A percentile compares a stretch with the other conserved stretches of the same genome.
Conservation (phyloP, 2,797 vertebrate genomes). For the Semaprochilodus insignis region DNA sequence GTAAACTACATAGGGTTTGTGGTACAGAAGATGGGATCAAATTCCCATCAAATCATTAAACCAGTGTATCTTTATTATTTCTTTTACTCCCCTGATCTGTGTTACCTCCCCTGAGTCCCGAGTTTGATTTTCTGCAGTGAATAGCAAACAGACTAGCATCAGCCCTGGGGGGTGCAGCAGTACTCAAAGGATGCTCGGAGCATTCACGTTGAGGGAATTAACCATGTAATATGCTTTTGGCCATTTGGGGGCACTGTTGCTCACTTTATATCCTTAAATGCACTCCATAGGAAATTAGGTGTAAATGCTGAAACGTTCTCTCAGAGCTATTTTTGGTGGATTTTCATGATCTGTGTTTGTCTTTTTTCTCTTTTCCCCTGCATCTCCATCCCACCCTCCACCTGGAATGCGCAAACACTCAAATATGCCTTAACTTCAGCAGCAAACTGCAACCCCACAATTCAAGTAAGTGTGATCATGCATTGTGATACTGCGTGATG, state of each 20-base stretch:
- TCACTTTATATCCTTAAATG: conserved; percentile 53
- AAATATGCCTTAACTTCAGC: not conserved
- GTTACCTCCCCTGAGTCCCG: conserved; percentile 1
- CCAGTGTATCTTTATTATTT: not conserved
- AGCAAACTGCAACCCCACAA: conserved; percentile 35
- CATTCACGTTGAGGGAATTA: not conserved
- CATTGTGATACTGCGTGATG: not conserved
- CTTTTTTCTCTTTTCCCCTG: not conserved
- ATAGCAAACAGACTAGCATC: conserved; percentile 23
- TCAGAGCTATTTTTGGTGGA: conserved; percentile 19
- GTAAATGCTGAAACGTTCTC: not conserved
- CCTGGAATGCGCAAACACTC: conserved; percentile 13
- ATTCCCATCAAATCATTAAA: not conserved
- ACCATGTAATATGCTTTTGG: not conserved
- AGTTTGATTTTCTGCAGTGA: conserved; percentile 8
- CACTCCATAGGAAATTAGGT: not conserved
- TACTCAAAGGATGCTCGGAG: conserved; percentile 1
- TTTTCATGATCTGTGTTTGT: conserved; percentile 48
- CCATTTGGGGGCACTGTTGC: conserved; percentile 75
- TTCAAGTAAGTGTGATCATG: conserved; percentile 58
- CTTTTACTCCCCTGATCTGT: conserved; percentile 2
- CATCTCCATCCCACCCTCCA: not conserved
- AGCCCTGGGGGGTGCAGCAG: not conserved
- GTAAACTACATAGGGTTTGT: not conserved
- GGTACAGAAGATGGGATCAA: not conserved